phyloP scores from a whole-genome alignment of 2,113 vertebrate genomes.

The Dendropsophus ebraccatus region DNA sequence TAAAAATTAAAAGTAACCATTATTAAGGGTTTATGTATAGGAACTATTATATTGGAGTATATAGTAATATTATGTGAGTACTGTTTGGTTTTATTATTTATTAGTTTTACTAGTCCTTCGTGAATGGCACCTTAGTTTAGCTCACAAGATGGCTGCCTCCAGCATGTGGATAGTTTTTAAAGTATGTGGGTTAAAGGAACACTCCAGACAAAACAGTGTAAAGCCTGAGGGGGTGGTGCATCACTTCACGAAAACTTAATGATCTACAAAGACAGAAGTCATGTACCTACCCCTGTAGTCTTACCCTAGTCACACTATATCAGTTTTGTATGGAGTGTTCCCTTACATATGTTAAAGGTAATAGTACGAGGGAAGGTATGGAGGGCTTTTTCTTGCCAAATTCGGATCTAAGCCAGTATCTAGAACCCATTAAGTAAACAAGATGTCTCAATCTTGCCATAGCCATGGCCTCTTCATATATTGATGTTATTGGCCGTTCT shows the following conservation, averaged over 20 bases:
- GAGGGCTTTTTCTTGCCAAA: neutral
- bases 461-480: neutral
- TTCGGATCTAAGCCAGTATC: neutral
- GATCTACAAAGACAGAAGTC: neutral
- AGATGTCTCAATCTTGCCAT: neutral
- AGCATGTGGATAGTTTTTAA: neutral
- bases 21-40: neutral
- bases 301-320: neutral
- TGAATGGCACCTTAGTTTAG: neutral
- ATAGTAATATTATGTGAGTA: neutral
- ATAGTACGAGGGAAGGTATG: neutral
- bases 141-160: constrained; percentile 11
- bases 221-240: neutral
- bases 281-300: neutral
- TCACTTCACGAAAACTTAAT: neutral
- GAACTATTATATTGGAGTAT: neutral
- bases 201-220: neutral
- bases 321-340: neutral
- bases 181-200: neutral
- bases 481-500: neutral
- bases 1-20: neutral
- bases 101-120: neutral
- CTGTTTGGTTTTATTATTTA: neutral
- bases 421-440: neutral
- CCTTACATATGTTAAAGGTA: neutral